Percentiles rank a stretch among this genome's conserved stretches.
phyloP scores from a whole-genome alignment of 1,140 invertebrate species.

The Pogonomyrmex californicus region DNA sequence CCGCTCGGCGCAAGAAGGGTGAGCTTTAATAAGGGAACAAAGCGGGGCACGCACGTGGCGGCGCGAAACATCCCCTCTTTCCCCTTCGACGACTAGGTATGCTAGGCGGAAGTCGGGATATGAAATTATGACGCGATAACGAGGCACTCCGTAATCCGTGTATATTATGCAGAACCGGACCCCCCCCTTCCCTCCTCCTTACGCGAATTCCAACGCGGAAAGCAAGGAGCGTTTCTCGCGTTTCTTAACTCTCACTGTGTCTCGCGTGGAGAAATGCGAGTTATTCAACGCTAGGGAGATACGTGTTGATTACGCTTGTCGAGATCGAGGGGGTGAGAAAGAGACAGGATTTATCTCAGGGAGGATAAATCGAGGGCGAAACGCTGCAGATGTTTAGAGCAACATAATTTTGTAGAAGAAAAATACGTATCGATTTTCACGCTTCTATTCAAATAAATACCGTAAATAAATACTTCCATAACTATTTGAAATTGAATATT shows the following conservation, averaged over 20 bases:
- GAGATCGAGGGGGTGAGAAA: constrained; percentile 10
- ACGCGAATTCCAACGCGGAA: constrained; percentile 44
- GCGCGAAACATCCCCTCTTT: constrained; percentile 42
- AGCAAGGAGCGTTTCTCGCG: constrained; percentile 2
- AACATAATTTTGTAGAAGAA: not conserved
- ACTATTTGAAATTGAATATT: too few relatives aligned
- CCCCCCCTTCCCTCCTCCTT: not conserved
- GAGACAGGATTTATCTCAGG: not conserved
- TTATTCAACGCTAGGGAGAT: constrained; percentile 58
- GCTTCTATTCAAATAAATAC: not conserved
- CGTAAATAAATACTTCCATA: not conserved
- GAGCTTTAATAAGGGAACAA: constrained; percentile 65
- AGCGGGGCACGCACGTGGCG: constrained; percentile 65
- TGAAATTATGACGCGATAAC: constrained; percentile 69
- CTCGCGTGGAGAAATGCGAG: constrained; percentile 55
- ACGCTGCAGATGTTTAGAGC: not conserved
- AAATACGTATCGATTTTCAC: not conserved
- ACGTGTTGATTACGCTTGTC: constrained; percentile 32
- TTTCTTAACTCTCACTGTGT: not conserved
- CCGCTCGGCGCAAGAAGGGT: constrained; percentile 35
- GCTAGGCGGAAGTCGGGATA: constrained; percentile 66
- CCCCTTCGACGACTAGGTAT: constrained; percentile 30
- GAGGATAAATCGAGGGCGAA: constrained; percentile 18
- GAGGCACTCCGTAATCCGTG: constrained; percentile 31
- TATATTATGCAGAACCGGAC: not conserved